phyloP scores from a whole-genome alignment of 2,113 vertebrate genomes.

The Malurus cyaneus region DNA sequence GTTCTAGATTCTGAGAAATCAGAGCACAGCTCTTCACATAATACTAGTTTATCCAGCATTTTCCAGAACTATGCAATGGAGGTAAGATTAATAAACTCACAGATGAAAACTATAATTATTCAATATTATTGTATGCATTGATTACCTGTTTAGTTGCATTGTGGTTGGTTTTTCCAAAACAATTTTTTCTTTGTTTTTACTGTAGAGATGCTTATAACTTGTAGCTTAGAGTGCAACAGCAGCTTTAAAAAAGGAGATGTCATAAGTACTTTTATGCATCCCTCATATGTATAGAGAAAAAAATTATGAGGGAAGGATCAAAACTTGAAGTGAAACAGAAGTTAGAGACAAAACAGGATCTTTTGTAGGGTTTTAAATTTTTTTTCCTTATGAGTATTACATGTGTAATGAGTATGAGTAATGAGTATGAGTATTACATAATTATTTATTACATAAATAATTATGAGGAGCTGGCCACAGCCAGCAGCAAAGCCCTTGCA shows the following conservation, averaged over 20 bases:
- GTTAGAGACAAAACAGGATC: background rate
- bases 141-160: background rate
- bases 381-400: background rate
- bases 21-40: slow-evolving; percentile 87
- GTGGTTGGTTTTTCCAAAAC: background rate
- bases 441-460: too few species aligned
- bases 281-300: background rate
- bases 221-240: background rate
- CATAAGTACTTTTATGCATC: background rate
- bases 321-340: background rate
- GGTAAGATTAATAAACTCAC: slow-evolving; percentile 71
- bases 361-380: background rate
- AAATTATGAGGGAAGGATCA: background rate
- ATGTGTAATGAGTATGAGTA: too few species aligned
- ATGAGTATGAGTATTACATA: too few species aligned
- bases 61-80: slow-evolving; percentile 95
- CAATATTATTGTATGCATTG: background rate
- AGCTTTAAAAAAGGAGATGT: background rate
- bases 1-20: slow-evolving; percentile 84
- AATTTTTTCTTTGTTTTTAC: background rate
- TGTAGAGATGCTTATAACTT: background rate
- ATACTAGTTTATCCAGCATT: slow-evolving; percentile 94
- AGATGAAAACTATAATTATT: background rate
- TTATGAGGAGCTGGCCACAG: background rate
- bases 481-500: background rate